phyloP scores from a whole-genome alignment of 2,888 invertebrate species.

The Drosophila pseudotakahashii region DNA sequence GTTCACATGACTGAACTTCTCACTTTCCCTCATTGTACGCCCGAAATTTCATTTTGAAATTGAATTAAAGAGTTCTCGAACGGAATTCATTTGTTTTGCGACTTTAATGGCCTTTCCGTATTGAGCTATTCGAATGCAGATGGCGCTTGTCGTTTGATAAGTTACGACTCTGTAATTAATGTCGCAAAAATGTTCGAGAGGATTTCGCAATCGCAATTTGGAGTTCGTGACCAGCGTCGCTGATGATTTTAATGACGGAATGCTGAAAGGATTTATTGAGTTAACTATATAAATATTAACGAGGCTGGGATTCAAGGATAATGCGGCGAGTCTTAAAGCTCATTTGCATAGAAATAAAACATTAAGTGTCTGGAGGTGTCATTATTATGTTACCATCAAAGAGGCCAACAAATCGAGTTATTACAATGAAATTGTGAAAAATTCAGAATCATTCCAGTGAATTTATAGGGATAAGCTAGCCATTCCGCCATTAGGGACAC shows the following conservation, averaged over 20 bases:
- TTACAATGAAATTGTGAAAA: conserved; percentile 25
- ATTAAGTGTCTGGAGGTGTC: conserved; percentile 1
- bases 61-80: conserved; percentile 30
- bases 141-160: conserved; percentile 34
- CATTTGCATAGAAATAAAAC: conserved; percentile 4
- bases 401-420: conserved; percentile 40
- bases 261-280: conserved; percentile 27
- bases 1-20: conserved; percentile 23
- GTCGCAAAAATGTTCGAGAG: conserved; percentile 29
- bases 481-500: not conserved
- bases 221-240: conserved; percentile 45
- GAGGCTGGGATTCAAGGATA: not conserved
- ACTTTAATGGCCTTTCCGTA: conserved; percentile 6
- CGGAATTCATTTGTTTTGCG: conserved; percentile 26
- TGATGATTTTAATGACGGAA: conserved; percentile 31
- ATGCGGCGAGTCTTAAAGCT: not conserved
- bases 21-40: conserved; percentile 17
- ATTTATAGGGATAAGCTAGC: conserved; percentile 17
- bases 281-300: conserved; percentile 18
- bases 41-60: conserved; percentile 25
- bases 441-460: conserved; percentile 37
- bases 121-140: conserved; percentile 14
- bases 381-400: not conserved
- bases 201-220: conserved; percentile 27
- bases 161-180: conserved; percentile 50